These are phyloP conservation scores for Adoxophyes honmai DNA, from an alignment of 1,140 invertebrate genomes.

Conservation along the genomic window DNA sequence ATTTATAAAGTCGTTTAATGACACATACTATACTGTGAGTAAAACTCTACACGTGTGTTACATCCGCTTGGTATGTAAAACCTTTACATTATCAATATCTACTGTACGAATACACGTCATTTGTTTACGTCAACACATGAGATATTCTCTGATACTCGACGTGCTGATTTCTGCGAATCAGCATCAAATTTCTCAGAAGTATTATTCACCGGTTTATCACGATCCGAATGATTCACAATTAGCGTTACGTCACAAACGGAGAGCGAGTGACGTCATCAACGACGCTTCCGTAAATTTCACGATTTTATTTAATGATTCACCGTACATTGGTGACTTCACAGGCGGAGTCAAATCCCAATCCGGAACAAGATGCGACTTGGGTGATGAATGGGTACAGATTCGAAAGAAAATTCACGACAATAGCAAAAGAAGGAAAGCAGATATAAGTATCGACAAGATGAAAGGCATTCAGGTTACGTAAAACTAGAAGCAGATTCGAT, in stretches of 20 bases:
- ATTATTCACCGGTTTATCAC: background rate
- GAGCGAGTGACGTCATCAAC: background rate
- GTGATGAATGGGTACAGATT: background rate
- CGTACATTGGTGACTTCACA: constrained; percentile 1
- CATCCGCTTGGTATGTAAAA: too few relatives aligned
- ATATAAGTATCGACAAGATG: constrained; percentile 13
- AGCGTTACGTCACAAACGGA: background rate
- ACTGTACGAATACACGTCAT: too few relatives aligned
- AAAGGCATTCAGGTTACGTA: constrained; percentile 44
- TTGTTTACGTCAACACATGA: too few relatives aligned
- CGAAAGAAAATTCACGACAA: background rate
- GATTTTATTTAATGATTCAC: background rate
- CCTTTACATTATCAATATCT: too few relatives aligned
- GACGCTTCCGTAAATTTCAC: constrained; percentile 4
- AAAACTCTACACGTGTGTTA: too few relatives aligned
- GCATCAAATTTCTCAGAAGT: background rate
- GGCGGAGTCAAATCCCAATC: too few relatives aligned
- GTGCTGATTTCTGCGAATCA: background rate
- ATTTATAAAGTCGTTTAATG: too few relatives aligned
- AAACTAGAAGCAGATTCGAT: constrained; percentile 45
- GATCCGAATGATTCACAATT: constrained; percentile 4
- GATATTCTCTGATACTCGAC: too few relatives aligned
- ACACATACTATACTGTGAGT: too few relatives aligned
- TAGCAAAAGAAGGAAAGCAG: background rate
- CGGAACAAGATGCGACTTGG: background rate